phyloP scores from a whole-genome alignment of 2,888 invertebrate species.

The Pyrgus malvae region DNA sequence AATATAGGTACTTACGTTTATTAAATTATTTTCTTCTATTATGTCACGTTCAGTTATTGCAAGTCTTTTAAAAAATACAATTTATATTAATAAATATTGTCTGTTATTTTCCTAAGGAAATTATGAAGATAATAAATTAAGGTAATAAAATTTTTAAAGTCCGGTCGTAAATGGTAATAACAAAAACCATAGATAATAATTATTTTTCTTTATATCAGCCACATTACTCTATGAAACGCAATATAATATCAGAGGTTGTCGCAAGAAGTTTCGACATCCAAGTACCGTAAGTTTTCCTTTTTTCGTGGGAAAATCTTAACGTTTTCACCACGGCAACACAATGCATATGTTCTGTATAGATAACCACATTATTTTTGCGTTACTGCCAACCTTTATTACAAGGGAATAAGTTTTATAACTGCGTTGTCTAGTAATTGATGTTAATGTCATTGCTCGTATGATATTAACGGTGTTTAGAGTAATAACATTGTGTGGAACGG shows the following conservation, averaged over 20 bases:
- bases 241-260: slow-evolving; percentile 46
- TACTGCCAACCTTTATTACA: slow-evolving; percentile 33
- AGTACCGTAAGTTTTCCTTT: slow-evolving; percentile 68
- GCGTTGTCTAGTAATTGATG: slow-evolving; percentile 24
- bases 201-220: slow-evolving; percentile 7
- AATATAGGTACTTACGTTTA: neutral
- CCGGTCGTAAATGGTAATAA: no score
- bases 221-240: slow-evolving; percentile 43
- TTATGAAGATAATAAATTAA: no score
- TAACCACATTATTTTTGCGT: slow-evolving; percentile 38
- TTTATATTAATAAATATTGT: neutral
- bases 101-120: no score
- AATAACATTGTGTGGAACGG: slow-evolving; percentile 38
- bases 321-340: slow-evolving; percentile 69
- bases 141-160: no score
- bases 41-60: neutral
- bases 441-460: slow-evolving; percentile 31
- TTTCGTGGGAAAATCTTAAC: slow-evolving; percentile 72
- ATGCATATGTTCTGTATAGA: slow-evolving; percentile 49
- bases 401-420: slow-evolving; percentile 31
- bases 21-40: neutral
- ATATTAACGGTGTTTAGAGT: slow-evolving; percentile 55
- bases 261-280: slow-evolving; percentile 65
- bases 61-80: neutral
- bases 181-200: neutral